These are phyloP conservation scores for Orbicella faveolata DNA, from an alignment of 64 coral and sea anemone species.

Conservation along the genomic window DNA sequence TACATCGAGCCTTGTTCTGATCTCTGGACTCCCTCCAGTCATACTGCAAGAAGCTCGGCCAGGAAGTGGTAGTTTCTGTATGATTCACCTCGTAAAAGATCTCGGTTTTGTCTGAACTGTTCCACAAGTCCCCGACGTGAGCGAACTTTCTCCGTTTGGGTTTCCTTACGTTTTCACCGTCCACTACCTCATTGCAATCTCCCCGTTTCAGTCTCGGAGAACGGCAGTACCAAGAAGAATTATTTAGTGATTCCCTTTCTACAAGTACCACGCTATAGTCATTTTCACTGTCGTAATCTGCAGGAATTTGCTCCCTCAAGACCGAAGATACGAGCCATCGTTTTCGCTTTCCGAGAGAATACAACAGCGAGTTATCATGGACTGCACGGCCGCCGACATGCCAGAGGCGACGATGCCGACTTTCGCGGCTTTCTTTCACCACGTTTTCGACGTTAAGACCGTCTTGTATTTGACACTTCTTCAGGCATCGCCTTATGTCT, in stretches of 20 bases:
- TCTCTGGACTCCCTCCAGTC: conserved; percentile 5
- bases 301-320: conserved; percentile 29
- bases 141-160: conserved; percentile 49
- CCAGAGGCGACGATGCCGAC: neutral
- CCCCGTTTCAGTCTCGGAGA: conserved; percentile 23
- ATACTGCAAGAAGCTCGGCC: conserved; percentile 43
- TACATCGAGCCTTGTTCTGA: conserved; percentile 12
- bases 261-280: conserved; percentile 43
- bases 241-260: conserved; percentile 28
- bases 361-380: conserved; percentile 18
- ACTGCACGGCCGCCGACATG: neutral
- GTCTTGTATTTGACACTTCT: conserved; percentile 20
- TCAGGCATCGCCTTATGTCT: conserved; percentile 7
- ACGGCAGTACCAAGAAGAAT: neutral
- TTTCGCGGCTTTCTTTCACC: conserved; percentile 21
- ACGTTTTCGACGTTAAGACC: conserved; percentile 35
- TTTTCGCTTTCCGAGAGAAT: conserved; percentile 60
- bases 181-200: conserved; percentile 41
- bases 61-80: conserved; percentile 1
- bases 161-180: conserved; percentile 23
- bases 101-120: conserved; percentile 3
- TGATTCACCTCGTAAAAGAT: conserved; percentile 56
- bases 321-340: conserved; percentile 56
- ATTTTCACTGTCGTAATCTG: conserved; percentile 15
- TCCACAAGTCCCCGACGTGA: conserved; percentile 55